Evolutionary conservation across 2,888 invertebrate genomes (phyloP), one percentile per base, ranked within the genome.

Genomic region (Aradus depressus): DNA sequence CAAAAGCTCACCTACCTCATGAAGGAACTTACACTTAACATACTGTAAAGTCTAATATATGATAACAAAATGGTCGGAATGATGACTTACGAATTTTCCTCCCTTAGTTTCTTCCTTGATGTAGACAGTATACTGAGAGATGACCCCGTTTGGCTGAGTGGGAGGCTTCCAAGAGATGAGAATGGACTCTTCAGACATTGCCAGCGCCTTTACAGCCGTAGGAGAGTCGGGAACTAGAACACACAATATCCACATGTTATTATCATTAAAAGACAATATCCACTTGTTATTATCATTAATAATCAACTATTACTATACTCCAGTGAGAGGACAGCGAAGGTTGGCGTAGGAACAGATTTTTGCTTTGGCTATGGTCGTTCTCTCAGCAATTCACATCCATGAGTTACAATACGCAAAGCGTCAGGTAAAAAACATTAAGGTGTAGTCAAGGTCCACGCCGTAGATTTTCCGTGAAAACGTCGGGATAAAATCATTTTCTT

Each of bases 151-250:
- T 44, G 91, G 90, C 63, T 87, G 85, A 65, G 82, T 79, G 59
- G 95, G 95, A 59, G 89, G 85, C 63, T 87, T 80, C 96, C 96
- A 96, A 49, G 91, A 88, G 1, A 93, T 86, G 21, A 95, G 75
- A 64, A 95, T 91, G 4, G 91, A 86, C 65, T 88, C 90, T 19
- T 79, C 77, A 48, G 91, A 90, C 84, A 91, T 90, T 10, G 92
- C 89, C 34, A 92, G 71, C 14, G 93, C 90, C 69, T 95, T 95
- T 4, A 95, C 85, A 48, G 90, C 87, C 54, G 87, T 83, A 38
- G 95, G 95, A 6, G 90, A 82, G 71, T 91, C 92, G 32, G 95
- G 95, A 55, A 88, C 93, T 93, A 65, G 22, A 53, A 26, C n/a
- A n/a, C n/a, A n/a, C n/a, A 10, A 35, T 6, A 14, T 35, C 37